phyloP scores from a whole-genome alignment of 2,797 vertebrate species.

The Parotocinclus haroldoi region DNA sequence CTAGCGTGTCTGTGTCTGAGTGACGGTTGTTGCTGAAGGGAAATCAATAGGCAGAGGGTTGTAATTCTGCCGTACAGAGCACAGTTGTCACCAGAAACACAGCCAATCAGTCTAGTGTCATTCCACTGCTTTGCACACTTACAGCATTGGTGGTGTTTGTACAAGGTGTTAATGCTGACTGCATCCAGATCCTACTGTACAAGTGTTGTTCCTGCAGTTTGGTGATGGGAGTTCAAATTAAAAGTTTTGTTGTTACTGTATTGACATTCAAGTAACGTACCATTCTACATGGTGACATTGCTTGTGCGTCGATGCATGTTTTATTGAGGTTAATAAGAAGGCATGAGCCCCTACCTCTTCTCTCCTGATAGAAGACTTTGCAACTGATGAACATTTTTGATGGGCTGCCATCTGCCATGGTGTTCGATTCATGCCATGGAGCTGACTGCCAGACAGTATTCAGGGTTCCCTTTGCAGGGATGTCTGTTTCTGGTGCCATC shows the following conservation, averaged over 20 bases:
- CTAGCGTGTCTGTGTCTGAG: constrained; percentile 46
- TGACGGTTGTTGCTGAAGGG: constrained; percentile 61
- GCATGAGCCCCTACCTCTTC: constrained; percentile 56
- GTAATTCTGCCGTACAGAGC: constrained; percentile 68
- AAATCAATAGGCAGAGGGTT: constrained; percentile 72
- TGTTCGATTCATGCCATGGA: constrained; percentile 61
- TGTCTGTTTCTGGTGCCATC: constrained; percentile 65
- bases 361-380: constrained; percentile 55
- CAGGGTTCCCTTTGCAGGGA: constrained; percentile 58
- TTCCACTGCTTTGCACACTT: constrained; percentile 13
- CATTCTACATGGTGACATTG: not conserved
- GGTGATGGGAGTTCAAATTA: too few relatives aligned
- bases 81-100: constrained; percentile 56
- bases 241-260: too few relatives aligned
- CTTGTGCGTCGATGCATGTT: constrained; percentile 36
- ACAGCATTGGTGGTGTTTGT: too few relatives aligned
- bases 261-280: too few relatives aligned
- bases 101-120: constrained; percentile 50
- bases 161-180: not conserved
- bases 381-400: constrained; percentile 63
- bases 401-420: constrained; percentile 70
- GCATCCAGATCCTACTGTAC: not conserved
- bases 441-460: constrained; percentile 54
- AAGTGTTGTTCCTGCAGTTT: too few relatives aligned
- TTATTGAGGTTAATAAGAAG: constrained; percentile 42